Evolutionary conservation across 2,888 invertebrate species (phyloP), one percentile per base, ranked within the genome.

Genomic region (Luperina nickerlii): DNA sequence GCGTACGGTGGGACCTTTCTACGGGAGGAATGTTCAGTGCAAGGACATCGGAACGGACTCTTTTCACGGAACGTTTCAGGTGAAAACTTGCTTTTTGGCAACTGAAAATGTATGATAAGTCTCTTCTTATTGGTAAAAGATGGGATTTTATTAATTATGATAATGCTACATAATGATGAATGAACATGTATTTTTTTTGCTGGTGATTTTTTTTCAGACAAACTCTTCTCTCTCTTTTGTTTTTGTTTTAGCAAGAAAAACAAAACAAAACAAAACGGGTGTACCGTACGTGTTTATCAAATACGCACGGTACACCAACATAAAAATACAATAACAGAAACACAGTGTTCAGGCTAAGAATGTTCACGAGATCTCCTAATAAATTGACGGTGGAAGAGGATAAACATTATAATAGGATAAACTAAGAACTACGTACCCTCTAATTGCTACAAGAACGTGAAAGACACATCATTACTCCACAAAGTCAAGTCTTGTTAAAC

Each of bases 401-500:
- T 11, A 45, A 32, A 18, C 15, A 82, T 65, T 38, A 7, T 38
- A 54, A 54, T 5, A 42, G 38, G 15, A 68, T 63, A 45, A 48
- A 48, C 45, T 48, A 38, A 45, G 57, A 57, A 51, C 65, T 81
- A 67, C 11, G 7, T n/a, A n/a, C 27, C 45, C 42, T 38, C 38
- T 84, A 79, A 82, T 81, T 78, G 72, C 72, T 51, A 70, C 71
- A 57, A 68, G 62, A 79, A 57, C 42, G 8, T 85, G 57, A 63
- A 57, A 63, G 73, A 67, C 63, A 70, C 83, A 68, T 79, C 79
- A 76, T 72, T 79, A 83, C 79, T 76, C 38, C 63, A 79, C 45
- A 20, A 70, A 71, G 66, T 74, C 63, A 73, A 79, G 74, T 83
- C 75, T 87, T 86, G 79, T 71, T 83, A 86, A 76, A 86, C 79